Percentiles rank a stretch among this genome's conserved stretches.
phyloP scores from a whole-genome alignment of 1,140 invertebrate genomes.

The Drosophila ananassae region DNA sequence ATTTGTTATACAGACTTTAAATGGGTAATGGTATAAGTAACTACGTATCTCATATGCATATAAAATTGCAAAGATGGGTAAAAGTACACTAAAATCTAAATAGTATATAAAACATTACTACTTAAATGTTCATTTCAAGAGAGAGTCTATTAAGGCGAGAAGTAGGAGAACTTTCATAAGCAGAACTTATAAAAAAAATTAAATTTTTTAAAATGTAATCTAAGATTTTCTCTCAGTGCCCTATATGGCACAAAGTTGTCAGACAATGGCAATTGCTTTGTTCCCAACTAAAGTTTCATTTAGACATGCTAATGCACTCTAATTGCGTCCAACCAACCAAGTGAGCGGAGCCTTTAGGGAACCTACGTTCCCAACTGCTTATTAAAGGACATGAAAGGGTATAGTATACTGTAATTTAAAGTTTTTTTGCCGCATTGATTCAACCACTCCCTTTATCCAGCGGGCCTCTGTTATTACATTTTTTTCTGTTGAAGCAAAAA shows the following conservation, averaged over 20 bases:
- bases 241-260: slow-evolving; percentile 12
- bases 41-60: neutral
- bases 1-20: neutral
- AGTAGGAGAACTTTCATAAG: too few relatives aligned
- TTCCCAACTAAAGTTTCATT: slow-evolving; percentile 34
- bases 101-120: neutral
- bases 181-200: too few relatives aligned
- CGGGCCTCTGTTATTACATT: slow-evolving; percentile 35
- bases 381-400: slow-evolving; percentile 35
- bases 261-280: slow-evolving; percentile 39
- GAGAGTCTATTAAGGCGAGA: too few relatives aligned
- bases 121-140: neutral
- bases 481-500: slow-evolving; percentile 18
- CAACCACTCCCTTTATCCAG: neutral
- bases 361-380: slow-evolving; percentile 16
- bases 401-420: slow-evolving; percentile 34
- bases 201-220: neutral
- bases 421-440: slow-evolving; percentile 47
- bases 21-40: neutral
- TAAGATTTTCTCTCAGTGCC: neutral
- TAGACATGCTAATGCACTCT: slow-evolving; percentile 52
- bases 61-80: slow-evolving; percentile 1
- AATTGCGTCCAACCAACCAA: slow-evolving; percentile 39
- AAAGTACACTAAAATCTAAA: neutral
- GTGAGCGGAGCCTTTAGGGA: slow-evolving; percentile 3